Evolutionary conservation across 2,113 vertebrate species (phyloP), one percentile per base, ranked within the genome.

Genomic region (Elephantulus edwardii): DNA sequence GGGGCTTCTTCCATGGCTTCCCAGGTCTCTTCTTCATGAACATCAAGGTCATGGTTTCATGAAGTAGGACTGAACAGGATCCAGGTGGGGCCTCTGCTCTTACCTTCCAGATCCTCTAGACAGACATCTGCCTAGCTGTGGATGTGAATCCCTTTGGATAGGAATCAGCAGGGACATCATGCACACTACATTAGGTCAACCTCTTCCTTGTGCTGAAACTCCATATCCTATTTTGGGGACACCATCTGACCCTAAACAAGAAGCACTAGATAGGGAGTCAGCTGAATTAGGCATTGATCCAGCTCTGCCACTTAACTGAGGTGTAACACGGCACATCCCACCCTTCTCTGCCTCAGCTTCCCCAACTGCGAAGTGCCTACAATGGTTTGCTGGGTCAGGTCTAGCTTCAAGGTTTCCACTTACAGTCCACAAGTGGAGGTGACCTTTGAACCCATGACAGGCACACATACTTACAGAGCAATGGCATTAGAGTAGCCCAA

Each of bases 401-500:
- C 22, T 19, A 24, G 22, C 44, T 81, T 68, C 56, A 40, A 38
- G n/a, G 35, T 28, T 82, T 78, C 54, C 7, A 64, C 4, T 4
- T 46, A 76, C 35, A 48, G 81, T 28, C 54, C 30, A 60, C 2
- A 19, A 48, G 22, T 16, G 24, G 30, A n/a, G 33, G 35, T 87
- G 54, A 88, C 52, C 30, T 52, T 52, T 22, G 74, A 70, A 76
- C 26, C n/a, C 30, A 76, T 6, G 1, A 3, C 14, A 38, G 68
- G 33, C n/a, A 96, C 85, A 91, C 74, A 77, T 95, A 96, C 95
- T 97, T 94, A 96, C 88, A 95, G 85, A 50, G 50, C 84, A 89
- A 94, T 40, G 0, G 33, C 92, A 90, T 72, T 54, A 92, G 93
- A 95, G 22, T 85, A 77, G 90, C 66, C 86, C 88, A 90, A 58